phyloP scores from a whole-genome alignment of 2,888 invertebrate genomes.

The Frankliniella fusca region DNA sequence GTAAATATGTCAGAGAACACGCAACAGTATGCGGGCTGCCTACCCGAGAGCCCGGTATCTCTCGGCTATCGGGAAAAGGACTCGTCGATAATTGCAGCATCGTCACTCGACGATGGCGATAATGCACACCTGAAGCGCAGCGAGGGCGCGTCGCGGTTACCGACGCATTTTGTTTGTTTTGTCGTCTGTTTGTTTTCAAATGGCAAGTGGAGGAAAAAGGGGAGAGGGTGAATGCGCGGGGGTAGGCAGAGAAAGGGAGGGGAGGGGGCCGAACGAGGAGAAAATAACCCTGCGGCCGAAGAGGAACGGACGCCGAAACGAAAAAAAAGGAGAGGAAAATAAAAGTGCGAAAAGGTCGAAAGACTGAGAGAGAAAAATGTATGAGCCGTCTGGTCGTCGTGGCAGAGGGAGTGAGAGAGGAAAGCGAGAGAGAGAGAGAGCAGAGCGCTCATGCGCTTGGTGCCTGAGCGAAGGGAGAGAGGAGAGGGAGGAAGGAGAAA shows the following conservation, averaged over 20 bases:
- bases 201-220: too few relatives aligned
- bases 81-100: too few relatives aligned
- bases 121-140: not conserved
- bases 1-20: too few relatives aligned
- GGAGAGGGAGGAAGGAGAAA: constrained; percentile 28
- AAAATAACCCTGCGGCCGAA: not conserved
- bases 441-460: constrained; percentile 35
- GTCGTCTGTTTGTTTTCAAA: too few relatives aligned
- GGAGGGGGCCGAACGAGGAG: not conserved
- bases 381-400: constrained; percentile 23
- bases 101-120: not conserved
- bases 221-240: not conserved
- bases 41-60: too few relatives aligned
- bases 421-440: not conserved
- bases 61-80: too few relatives aligned
- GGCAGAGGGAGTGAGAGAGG: not conserved
- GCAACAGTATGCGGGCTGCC: too few relatives aligned
- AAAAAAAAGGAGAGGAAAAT: not conserved
- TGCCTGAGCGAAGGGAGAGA: constrained; percentile 23
- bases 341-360: constrained; percentile 24
- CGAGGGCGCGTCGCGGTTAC: not conserved
- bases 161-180: not conserved
- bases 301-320: constrained; percentile 5
- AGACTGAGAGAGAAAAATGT: constrained; percentile 17
- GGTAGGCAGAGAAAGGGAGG: not conserved